Evolutionary conservation across 2,113 vertebrate genomes (phyloP).

Genomic region (Pitta sordida): DNA sequence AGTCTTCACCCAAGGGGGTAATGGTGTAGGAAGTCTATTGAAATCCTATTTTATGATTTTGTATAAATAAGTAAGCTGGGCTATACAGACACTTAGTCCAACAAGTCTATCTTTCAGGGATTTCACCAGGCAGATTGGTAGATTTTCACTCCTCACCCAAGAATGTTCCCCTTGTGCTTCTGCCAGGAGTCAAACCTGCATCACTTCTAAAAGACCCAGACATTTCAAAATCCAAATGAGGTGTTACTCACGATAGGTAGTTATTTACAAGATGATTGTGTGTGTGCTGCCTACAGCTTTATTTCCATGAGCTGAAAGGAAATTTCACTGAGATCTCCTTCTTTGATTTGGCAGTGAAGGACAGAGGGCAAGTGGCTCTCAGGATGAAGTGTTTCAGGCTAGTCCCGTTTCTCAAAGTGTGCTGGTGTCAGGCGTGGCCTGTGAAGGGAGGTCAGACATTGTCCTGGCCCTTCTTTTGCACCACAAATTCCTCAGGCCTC

Average conservation of each 20-base stretch:
- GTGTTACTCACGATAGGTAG: not conserved
- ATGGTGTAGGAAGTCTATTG: not conserved
- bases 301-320: not conserved
- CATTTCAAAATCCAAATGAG: not conserved
- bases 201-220: not conserved
- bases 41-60: not conserved
- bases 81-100: not conserved
- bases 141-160: not conserved
- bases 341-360: not conserved
- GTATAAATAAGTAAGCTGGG: not conserved
- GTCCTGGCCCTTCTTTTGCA: not conserved
- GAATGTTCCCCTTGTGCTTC: not conserved
- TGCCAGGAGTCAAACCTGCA: not conserved
- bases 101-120: not conserved
- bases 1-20: not conserved
- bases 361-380: not conserved
- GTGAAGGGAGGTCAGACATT: not conserved
- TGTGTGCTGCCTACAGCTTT: rapidly evolving
- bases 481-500: not conserved
- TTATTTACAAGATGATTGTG: not conserved
- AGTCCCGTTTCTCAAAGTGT: not conserved
- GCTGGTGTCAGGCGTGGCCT: not conserved
- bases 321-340: not conserved
- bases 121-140: not conserved
- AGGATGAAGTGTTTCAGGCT: not conserved